Conservation (phyloP, 2,113 vertebrate genomes). For the Paralichthys olivaceus region DNA sequence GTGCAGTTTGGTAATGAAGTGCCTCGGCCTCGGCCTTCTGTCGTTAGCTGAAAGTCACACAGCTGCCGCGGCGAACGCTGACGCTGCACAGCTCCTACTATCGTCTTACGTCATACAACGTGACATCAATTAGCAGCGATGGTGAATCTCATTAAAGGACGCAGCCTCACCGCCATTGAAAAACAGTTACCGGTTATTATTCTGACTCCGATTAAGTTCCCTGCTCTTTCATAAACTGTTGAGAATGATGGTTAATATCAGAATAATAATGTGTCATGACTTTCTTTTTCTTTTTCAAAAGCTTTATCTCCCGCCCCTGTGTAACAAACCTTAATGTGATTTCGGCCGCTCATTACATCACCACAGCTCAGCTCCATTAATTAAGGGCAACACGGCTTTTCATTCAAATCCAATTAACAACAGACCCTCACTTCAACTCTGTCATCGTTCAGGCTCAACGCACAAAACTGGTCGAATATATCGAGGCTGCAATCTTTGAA, state of each 20-base stretch:
- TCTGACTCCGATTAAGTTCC: slow-evolving; percentile 15
- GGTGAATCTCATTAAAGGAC: slow-evolving; percentile 47
- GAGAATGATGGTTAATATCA: slow-evolving; percentile 53
- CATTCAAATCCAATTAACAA: slow-evolving; percentile 61
- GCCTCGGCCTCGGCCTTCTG: slow-evolving; percentile 34
- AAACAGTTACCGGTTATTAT: slow-evolving; percentile 16
- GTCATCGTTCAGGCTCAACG: slow-evolving; percentile 31
- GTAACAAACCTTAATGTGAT: slow-evolving; percentile 61
- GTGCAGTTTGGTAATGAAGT: slow-evolving; percentile 50
- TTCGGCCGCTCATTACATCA: slow-evolving; percentile 58
- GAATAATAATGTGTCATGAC: slow-evolving; percentile 59
- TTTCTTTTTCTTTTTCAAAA: slow-evolving; percentile 36
- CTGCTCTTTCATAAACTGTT: slow-evolving; percentile 28
- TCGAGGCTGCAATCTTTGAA: slow-evolving; percentile 20
- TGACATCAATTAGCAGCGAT: slow-evolving; percentile 58
- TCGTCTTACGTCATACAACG: slow-evolving; percentile 52
- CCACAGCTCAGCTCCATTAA: slow-evolving; percentile 43
- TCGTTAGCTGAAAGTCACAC: slow-evolving; percentile 62
- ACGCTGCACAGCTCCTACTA: slow-evolving; percentile 53
- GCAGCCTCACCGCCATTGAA: not conserved
- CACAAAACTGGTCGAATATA: not conserved
- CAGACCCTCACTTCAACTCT: slow-evolving; percentile 29
- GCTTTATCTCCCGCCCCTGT: slow-evolving; percentile 52
- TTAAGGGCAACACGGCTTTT: slow-evolving; percentile 50
- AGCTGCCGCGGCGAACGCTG: slow-evolving; percentile 55